Base-by-base conservation (phyloP, 2,888 invertebrate species). In the Ectemnius lituratus region DNA sequence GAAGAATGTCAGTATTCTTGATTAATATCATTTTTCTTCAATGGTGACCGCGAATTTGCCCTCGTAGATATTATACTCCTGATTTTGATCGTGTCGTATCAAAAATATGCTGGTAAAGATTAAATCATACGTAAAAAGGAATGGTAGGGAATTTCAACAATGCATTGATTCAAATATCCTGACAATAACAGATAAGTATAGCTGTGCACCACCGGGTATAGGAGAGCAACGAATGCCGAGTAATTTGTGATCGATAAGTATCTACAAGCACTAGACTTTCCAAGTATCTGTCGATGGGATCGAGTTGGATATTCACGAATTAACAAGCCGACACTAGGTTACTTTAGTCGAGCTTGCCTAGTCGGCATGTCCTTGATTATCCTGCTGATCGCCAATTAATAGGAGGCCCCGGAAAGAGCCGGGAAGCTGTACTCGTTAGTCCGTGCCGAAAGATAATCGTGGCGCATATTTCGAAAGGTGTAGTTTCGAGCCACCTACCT, bases 371-470 rank as follows among this genome's bases (percentile, higher is more conserved):
- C 65, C 69, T 70, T 71, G 62, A 68, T 74, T 45, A 28, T 20
- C 16, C 11, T 27, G 63, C 46, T 49, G 62, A 52, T 52, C 67
- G 64, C 49, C 69, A 80, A 80, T 80, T 80, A 80, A 77, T 69
- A 63, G n/a, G 58, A 65, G 70, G 67, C 76, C 75, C 57, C 23
- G n/a, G 49, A 46, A 62, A 62, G 62, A 62, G n/a, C 52, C 46
- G 16, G 45, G 49, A 56, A 37, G 59, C 37, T 37, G 49, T 37
- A n/a, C 59, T 76, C 65, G 62, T 75, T 67, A 73, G 52, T 11
- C 37, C 28, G 14, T 60, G 23, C 56, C 47, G 14, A 57, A 67
- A 64, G 67, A 72, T 78, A 78, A 72, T 71, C 49, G 46, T 6
- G 8, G 37, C 14, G 64, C 5, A 6, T 47, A 45, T 80, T 80